A percentile compares a stretch with the other conserved stretches of the same genome.
Conservation (phyloP, 2,113 vertebrate species). For the Phylloscopus trochiloides region DNA sequence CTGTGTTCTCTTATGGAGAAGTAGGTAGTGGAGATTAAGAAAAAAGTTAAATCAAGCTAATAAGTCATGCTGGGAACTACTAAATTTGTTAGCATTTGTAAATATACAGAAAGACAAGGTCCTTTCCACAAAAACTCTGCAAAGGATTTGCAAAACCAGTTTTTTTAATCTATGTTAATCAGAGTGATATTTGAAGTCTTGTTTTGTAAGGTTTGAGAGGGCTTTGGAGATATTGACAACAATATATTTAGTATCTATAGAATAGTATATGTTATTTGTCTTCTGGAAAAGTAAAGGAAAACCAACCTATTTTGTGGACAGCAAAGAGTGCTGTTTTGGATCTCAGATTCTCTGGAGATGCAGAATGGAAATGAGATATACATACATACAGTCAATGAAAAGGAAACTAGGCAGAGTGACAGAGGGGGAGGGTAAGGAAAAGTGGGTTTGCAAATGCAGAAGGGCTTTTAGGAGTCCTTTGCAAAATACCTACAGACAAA, state of each 20-base stretch:
- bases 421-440: not conserved
- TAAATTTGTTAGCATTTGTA: not conserved
- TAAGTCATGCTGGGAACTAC: not conserved
- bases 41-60: not conserved
- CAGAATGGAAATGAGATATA: not conserved
- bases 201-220: not conserved
- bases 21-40: not conserved
- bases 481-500: not conserved
- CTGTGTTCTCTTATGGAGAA: not conserved
- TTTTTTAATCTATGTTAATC: not conserved
- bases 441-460: not conserved
- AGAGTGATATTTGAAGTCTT: not conserved
- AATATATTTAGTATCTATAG: not conserved
- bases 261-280: not conserved
- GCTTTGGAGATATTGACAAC: not conserved
- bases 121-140: not conserved
- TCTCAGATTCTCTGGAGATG: not conserved
- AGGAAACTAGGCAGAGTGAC: not conserved
- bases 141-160: not conserved
- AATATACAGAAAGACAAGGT: not conserved
- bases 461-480: not conserved
- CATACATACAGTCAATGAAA: not conserved
- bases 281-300: not conserved
- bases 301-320: not conserved
- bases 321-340: not conserved